phyloP scores from a whole-genome alignment of 2,113 vertebrate species.

The Helogale parvula region DNA sequence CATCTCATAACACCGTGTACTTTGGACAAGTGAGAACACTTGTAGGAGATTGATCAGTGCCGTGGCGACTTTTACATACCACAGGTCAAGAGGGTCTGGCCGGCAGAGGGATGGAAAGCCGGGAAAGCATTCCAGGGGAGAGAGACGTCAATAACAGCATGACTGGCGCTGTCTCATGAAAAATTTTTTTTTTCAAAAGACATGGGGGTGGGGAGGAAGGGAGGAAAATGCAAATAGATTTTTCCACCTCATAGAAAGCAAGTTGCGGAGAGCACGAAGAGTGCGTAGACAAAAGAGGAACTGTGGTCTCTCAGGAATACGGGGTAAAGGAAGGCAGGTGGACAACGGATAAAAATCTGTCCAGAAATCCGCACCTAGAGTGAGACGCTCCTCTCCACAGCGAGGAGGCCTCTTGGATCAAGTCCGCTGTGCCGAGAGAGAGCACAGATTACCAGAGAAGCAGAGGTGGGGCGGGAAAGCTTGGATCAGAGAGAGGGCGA shows the following conservation, averaged over 20 bases:
- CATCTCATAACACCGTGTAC: rapidly evolving
- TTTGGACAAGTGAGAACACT: background rate
- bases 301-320: conserved; percentile 8
- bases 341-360: conserved; percentile 24
- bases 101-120: background rate
- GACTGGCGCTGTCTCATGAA: background rate
- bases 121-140: background rate
- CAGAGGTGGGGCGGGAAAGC: background rate
- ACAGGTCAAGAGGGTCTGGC: background rate
- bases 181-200: background rate
- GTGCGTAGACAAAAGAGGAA: background rate
- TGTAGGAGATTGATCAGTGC: background rate
- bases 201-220: background rate
- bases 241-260: conserved; percentile 44
- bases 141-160: background rate
- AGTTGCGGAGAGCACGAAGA: background rate
- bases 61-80: background rate
- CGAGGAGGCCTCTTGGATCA: background rate
- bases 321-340: conserved; percentile 29
- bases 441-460: background rate
- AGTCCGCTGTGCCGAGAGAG: rapidly evolving
- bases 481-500: rapidly evolving
- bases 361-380: background rate
- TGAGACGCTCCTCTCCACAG: background rate
- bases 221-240: background rate